These are phyloP conservation scores for Halyomorpha halys DNA, from an alignment of 1,140 invertebrate genomes.

Conservation along the genomic window DNA sequence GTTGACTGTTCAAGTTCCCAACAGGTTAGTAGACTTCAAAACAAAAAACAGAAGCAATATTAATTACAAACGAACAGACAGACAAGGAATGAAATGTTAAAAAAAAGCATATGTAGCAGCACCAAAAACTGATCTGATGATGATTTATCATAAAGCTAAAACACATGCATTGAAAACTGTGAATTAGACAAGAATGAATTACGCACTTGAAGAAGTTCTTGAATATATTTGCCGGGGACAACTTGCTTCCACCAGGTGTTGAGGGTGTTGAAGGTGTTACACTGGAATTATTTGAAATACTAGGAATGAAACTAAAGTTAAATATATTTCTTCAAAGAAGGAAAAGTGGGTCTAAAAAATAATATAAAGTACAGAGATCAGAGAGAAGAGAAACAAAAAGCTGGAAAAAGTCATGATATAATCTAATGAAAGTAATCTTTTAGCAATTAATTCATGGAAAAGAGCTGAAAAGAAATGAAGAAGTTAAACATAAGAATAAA, in stretches of 20 bases:
- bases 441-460: background rate
- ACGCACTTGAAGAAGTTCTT: conserved; percentile 89
- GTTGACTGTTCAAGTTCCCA: no score
- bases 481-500: background rate
- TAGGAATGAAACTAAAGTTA: background rate
- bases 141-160: background rate
- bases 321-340: background rate
- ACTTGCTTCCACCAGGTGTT: conserved; percentile 47
- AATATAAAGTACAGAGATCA: background rate
- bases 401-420: background rate
- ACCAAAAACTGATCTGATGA: no score
- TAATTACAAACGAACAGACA: no score
- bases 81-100: no score
- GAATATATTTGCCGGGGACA: conserved; percentile 78
- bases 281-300: conserved; percentile 15
- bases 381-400: background rate
- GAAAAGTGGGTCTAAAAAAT: background rate
- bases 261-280: conserved; percentile 43
- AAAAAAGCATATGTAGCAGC: no score
- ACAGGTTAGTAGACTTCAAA: no score
- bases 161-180: conserved; percentile 13
- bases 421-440: background rate
- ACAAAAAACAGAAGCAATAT: no score
- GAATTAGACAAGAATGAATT: conserved; percentile 19
- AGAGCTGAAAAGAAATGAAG: background rate